phyloP scores from a whole-genome alignment of 2,113 vertebrate species.

The Leptosomus discolor region DNA sequence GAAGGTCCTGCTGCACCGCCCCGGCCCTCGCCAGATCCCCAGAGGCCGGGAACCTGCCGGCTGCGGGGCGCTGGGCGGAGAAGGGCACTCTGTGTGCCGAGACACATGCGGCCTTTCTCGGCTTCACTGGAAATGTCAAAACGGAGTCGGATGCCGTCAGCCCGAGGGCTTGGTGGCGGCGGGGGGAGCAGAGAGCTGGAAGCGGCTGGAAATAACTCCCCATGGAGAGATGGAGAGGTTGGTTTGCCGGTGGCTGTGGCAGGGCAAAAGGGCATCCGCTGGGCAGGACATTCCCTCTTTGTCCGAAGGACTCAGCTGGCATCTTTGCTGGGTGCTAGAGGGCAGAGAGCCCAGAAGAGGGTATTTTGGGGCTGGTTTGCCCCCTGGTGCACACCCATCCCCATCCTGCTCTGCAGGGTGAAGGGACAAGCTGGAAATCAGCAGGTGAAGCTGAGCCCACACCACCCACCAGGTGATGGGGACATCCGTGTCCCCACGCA shows the following conservation, averaged over 20 bases:
- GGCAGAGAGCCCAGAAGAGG: background rate
- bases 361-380: background rate
- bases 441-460: background rate
- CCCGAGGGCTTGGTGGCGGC: background rate
- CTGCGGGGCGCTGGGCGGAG: background rate
- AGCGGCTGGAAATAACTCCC: background rate
- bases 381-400: rapidly evolving
- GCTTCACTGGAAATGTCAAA: slow-evolving; percentile 1
- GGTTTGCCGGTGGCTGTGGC: background rate
- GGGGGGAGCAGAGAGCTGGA: background rate
- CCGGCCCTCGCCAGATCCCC: background rate
- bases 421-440: background rate
- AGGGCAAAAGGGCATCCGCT: background rate
- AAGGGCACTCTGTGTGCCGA: background rate
- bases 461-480: background rate
- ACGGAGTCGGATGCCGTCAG: background rate
- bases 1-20: background rate
- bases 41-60: background rate
- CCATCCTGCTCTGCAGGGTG: background rate
- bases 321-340: background rate
- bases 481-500: rapidly evolving
- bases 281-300: background rate
- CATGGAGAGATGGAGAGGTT: background rate
- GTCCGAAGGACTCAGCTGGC: background rate
- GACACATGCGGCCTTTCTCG: background rate